Base-by-base conservation (phyloP, 2,888 invertebrate species). In the Chirona hameri region DNA sequence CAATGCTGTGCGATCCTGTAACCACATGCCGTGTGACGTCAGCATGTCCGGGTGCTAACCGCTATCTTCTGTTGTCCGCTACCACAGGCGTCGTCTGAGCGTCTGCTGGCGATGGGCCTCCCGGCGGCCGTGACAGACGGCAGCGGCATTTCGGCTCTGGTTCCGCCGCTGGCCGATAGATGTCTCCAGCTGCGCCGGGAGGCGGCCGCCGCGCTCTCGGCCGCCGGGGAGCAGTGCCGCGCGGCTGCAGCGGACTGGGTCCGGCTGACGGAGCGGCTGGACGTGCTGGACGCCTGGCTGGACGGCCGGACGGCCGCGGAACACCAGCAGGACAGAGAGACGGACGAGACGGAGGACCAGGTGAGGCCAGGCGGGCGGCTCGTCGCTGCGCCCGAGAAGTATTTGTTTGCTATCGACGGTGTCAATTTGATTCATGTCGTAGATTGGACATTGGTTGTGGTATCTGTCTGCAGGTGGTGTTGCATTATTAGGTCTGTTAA, bases 321-420 rank as follows among this genome's bases (percentile, higher is more conserved):
- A 98, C 83, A 97, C 98, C 87, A 95, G 97, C 83, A 93, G 98
- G 86, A 89, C 97, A 83, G 93, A 95, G 96, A 57, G 98, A 98
- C 89, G 93, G 96, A 0, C 89, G 98, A 84, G 94, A 94, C 5
- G 92, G 97, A 2, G 97, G 98, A 89, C 93, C 96, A 31, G 97
- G 96, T 89, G 91, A 94, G 94, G 95, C 94, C 90, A 79, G 90
- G 90, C 87, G 86, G 85, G 82, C 24, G 9, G 60, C 9, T 18
- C 12, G 55, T 7, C 55, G 55, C 15, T 7, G 7, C 7, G 2
- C 7, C 39, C 12, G 18, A 18, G 52, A 52, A 12, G 12, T 52
- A 15, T 15, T 52, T 18, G 52, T 52, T 7, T 39, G 7, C n/a
- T 48, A 52, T 52, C 52, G 18, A 21, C n/a, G 4, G 4, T 60